Conservation (phyloP, 2,797 vertebrate species). For the Iguana delicatissima region DNA sequence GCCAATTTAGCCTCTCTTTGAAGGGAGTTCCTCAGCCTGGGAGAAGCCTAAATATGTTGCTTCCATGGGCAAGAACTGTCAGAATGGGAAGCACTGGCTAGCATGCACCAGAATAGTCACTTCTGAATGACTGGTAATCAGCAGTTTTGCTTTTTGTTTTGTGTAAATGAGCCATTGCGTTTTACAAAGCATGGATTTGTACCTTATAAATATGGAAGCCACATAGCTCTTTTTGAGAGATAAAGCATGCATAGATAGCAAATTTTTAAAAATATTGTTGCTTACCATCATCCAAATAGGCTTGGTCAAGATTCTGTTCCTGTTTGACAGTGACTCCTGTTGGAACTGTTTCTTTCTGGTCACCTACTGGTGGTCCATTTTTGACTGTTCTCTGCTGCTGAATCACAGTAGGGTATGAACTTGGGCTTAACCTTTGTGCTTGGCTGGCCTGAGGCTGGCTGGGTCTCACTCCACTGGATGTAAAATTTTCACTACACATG, state of each 20-base stretch:
- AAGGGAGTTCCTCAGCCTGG: no score
- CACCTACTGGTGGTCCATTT: constrained; percentile 81
- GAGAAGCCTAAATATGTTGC: no score
- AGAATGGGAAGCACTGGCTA: not conserved
- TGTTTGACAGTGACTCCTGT: constrained; percentile 94
- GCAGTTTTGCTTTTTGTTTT: not conserved
- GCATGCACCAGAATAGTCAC: not conserved
- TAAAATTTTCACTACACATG: constrained; percentile 92
- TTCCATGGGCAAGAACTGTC: not conserved
- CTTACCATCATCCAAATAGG: constrained; percentile 99
- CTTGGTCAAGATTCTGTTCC: constrained; percentile 97
- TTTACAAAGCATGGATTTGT: not conserved
- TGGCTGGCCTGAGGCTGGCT: constrained; percentile 79
- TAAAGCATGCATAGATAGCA: not conserved
- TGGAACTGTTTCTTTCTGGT: constrained; percentile 83
- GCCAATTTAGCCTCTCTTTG: no score
- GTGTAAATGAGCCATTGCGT: not conserved
- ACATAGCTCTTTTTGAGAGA: not conserved
- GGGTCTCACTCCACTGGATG: constrained; percentile 72
- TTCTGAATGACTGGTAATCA: not conserved
- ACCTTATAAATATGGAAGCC: not conserved
- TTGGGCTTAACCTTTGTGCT: constrained; percentile 81
- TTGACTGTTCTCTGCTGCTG: constrained; percentile 90
- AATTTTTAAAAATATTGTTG: constrained; percentile 14
- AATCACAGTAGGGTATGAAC: constrained; percentile 91